Percentiles rank a stretch among this genome's conserved stretches.
These are phyloP conservation scores for Thera britannica DNA, from an alignment of 2,888 invertebrate species.

Conservation along the genomic window DNA sequence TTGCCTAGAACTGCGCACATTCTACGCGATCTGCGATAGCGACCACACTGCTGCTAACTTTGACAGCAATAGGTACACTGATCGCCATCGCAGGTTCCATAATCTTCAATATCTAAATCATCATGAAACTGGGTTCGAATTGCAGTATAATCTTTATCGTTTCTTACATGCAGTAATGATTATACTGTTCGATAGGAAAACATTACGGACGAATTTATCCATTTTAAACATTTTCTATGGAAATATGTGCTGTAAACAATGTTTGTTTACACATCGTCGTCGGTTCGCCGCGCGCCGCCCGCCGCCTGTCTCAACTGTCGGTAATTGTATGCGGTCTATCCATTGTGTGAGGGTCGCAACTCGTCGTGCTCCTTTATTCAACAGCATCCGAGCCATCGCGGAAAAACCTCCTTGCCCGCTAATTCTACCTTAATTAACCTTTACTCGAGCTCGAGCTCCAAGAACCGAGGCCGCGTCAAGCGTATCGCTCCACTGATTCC, in stretches of 20 bases:
- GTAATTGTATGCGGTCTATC: constrained; percentile 42
- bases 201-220: constrained; percentile 46
- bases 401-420: constrained; percentile 58
- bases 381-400: constrained; percentile 45
- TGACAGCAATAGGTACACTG: too few species aligned
- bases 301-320: constrained; percentile 35
- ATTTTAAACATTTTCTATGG: constrained; percentile 62
- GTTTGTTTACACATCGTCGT: constrained; percentile 62
- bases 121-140: neutral
- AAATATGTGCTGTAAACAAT: constrained; percentile 55
- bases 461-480: constrained; percentile 68
- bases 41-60: too few species aligned
- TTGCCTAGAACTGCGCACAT: too few species aligned
- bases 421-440: constrained; percentile 73
- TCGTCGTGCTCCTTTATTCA: constrained; percentile 51
- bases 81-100: too few species aligned
- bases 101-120: neutral
- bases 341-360: constrained; percentile 58
- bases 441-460: constrained; percentile 58
- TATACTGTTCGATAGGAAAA: constrained; percentile 3
- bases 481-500: constrained; percentile 75
- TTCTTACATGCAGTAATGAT: neutral
- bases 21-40: too few species aligned
- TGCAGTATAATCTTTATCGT: neutral
- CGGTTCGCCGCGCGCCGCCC: constrained; percentile 5